A percentile compares a stretch with the other conserved stretches of the same genome.
Evolutionary conservation across 2,797 vertebrate genomes (phyloP).

Genomic region (Fistularia tabacaria): DNA sequence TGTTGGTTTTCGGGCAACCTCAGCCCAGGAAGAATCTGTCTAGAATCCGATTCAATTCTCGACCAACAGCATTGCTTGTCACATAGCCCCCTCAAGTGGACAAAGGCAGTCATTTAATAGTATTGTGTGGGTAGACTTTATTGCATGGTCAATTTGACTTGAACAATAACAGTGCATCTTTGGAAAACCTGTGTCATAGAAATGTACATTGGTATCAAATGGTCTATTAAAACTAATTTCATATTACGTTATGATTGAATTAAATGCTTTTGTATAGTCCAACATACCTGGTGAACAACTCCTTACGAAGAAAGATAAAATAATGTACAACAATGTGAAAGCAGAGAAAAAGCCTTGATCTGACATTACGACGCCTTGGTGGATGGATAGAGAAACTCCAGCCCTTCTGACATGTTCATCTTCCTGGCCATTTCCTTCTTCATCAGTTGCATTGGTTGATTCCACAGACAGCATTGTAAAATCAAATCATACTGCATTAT

Average conservation of each 20-base stretch:
- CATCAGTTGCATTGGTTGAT: neutral
- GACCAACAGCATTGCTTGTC: constrained; percentile 18
- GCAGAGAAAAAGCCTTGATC: neutral
- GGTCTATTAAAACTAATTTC: neutral
- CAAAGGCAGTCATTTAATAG: constrained; percentile 27
- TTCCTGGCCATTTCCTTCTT: neutral
- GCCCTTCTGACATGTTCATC: constrained; percentile 26
- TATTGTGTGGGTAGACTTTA: constrained; percentile 38
- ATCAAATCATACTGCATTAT: constrained; percentile 9
- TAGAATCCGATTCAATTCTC: neutral
- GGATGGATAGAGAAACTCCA: constrained; percentile 29
- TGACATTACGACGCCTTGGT: too few species aligned
- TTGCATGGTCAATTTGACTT: constrained; percentile 16
- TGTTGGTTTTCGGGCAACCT: too few species aligned
- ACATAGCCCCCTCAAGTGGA: constrained; percentile 56
- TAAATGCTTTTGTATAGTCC: constrained; percentile 23
- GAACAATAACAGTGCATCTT: constrained; percentile 21
- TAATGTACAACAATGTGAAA: neutral
- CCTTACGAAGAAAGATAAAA: constrained; percentile 1
- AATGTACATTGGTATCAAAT: constrained; percentile 5
- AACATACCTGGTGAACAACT: constrained; percentile 5
- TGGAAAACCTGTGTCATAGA: constrained; percentile 17
- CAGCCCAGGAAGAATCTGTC: too few species aligned
- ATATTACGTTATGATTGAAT: too few species aligned
- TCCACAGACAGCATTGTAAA: constrained; percentile 18